Evolutionary conservation across 2,797 vertebrate genomes (phyloP).

Genomic region (Arrhamphus sclerolepis): DNA sequence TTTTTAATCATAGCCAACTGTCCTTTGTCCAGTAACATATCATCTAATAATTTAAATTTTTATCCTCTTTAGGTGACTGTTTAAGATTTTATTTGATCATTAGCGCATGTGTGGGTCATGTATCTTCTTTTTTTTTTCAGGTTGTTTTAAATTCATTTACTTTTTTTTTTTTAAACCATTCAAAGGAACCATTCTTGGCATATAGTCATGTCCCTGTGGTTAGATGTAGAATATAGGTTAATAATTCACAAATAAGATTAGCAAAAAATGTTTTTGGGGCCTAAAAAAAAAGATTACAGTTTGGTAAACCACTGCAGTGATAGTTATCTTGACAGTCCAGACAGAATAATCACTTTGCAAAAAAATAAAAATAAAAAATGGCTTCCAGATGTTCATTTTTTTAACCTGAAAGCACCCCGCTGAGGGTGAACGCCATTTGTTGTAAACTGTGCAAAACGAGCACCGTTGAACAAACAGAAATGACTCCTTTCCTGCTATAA

Average conservation of each 20-base stretch:
- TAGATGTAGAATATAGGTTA: too few relatives aligned
- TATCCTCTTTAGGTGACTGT: too few relatives aligned
- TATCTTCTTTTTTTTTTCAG: too few relatives aligned
- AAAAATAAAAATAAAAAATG: slow-evolving; percentile 41
- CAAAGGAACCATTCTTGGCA: too few relatives aligned
- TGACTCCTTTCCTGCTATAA: slow-evolving; percentile 40
- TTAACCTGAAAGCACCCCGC: slow-evolving; percentile 35
- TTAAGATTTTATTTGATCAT: neutral
- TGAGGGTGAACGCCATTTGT: slow-evolving; percentile 56
- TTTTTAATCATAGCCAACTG: neutral
- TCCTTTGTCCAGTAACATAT: neutral
- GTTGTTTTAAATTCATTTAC: too few relatives aligned
- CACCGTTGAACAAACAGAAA: slow-evolving; percentile 56
- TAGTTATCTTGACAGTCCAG: slow-evolving; percentile 60
- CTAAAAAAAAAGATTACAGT: slow-evolving; percentile 23
- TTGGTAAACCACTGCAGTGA: slow-evolving; percentile 50
- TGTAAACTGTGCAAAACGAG: slow-evolving; percentile 55
- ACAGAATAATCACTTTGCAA: slow-evolving; percentile 68
- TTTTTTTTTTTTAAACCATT: too few relatives aligned
- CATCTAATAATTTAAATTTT: neutral
- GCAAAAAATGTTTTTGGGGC: slow-evolving; percentile 11
- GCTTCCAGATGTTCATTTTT: slow-evolving; percentile 73
- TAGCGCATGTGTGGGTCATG: too few relatives aligned
- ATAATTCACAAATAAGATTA: slow-evolving; percentile 7
- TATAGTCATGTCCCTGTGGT: too few relatives aligned